Base-by-base conservation (phyloP, 2,888 invertebrate species). In the Melipona bicolor region DNA sequence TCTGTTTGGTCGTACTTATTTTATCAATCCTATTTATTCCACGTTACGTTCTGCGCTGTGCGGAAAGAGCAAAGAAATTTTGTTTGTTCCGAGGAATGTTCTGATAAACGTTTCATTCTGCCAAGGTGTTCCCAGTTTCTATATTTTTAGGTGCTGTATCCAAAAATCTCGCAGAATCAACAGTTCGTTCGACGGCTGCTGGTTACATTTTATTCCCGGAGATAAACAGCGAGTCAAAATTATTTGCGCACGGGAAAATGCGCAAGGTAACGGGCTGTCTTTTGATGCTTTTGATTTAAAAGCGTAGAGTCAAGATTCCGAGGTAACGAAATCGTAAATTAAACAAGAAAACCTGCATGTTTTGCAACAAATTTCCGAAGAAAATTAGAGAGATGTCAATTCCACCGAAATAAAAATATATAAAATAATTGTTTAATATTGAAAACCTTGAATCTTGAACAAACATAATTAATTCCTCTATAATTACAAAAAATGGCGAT, bases 61-160 rank as follows among this genome's bases (percentile, higher is more conserved):
- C 27, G n/a, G 62, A 74, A 56, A 27, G 21, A 27, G 5, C 67
- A 3, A 56, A 65, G 36, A 24, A 43, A 76, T 59, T 54, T 64
- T 24, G 36, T 50, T 21, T 5, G 64, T 74, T 54, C 52, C 0
- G 36, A 36, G 0, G 36, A 36, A 49, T 67, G n/a, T 65, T 32
- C 68, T 49, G 75, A 68, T 76, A 68, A 76, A 49, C 49, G 21
- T 19, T 49, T 43, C n/a, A 68, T 59, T 68, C 68, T 76, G 68
- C 67, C 75, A 76, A 68, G n/a, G 56, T 32, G 49, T 68, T 59
- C n/a, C 11, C 21, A 15, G 3, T 17, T 11, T 49, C 67, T 68
- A 59, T 76, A 76, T 76, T 76, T 49, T 76, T 49, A 27, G 19
- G 27, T 19, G 71, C 21, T 54, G 71, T 49, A 19, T 68, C 62